A percentile compares a stretch with the other conserved stretches of the same genome.
These are phyloP conservation scores for Goniozus legneri DNA, from an alignment of 1,140 invertebrate genomes.

Conservation along the genomic window DNA sequence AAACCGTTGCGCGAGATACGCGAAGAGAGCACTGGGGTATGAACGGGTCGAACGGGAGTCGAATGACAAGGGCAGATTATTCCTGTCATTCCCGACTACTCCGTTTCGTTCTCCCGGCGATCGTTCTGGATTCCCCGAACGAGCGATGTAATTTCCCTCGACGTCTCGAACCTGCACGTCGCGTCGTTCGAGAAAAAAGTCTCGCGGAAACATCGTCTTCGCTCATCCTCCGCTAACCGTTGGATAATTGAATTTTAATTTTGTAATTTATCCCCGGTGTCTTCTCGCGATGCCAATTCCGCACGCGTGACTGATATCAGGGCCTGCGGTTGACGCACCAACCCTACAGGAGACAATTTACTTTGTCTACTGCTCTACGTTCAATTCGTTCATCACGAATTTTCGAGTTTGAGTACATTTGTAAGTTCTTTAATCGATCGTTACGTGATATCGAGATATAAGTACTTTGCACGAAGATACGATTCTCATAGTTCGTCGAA, in stretches of 20 bases:
- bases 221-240: slow-evolving; percentile 16
- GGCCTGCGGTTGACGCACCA: slow-evolving; percentile 17
- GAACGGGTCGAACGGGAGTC: slow-evolving; percentile 25
- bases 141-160: slow-evolving; percentile 30
- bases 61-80: slow-evolving; percentile 38
- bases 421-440: too few species aligned
- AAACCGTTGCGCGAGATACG: too few species aligned
- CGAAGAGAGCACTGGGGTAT: too few species aligned
- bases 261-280: slow-evolving; percentile 27
- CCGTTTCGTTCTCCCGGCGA: slow-evolving; percentile 26
- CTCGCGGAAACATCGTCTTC: slow-evolving; percentile 18
- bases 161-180: slow-evolving; percentile 31
- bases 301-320: slow-evolving; percentile 24
- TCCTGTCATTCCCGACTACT: slow-evolving; percentile 28
- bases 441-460: too few species aligned
- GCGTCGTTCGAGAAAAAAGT: slow-evolving; percentile 21
- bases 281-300: slow-evolving; percentile 19
- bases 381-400: too few species aligned
- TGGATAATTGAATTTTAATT: slow-evolving; percentile 39
- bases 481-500: too few species aligned
- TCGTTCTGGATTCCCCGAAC: slow-evolving; percentile 28
- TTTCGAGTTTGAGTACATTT: too few species aligned
- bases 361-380: too few species aligned
- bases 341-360: too few species aligned
- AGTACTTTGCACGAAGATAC: too few species aligned